Evolutionary conservation across 2,113 vertebrate genomes (phyloP).

Genomic region (Bufo bufo): DNA sequence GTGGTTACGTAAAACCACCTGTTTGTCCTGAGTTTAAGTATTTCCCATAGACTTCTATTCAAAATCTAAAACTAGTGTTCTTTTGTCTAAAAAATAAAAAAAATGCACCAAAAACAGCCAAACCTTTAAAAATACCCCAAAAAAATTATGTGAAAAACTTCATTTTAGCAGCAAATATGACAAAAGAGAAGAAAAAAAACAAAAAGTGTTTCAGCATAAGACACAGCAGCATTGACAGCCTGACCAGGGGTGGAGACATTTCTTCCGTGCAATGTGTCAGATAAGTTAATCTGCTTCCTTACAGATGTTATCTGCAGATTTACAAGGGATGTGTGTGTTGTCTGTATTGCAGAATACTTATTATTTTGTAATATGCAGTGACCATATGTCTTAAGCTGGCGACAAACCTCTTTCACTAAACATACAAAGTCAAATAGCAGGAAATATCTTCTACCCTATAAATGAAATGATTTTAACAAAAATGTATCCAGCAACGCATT

Average conservation of each 20-base stretch:
- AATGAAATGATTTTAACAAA: neutral
- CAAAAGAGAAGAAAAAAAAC: neutral
- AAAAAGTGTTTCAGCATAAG: neutral
- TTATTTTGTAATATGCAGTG: conserved; percentile 32
- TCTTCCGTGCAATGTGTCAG: conserved; percentile 29
- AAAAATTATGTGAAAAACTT: too few species aligned
- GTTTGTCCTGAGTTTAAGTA: too few species aligned
- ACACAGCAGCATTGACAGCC: neutral
- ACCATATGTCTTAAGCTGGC: neutral
- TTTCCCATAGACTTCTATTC: too few species aligned
- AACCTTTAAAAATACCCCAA: too few species aligned
- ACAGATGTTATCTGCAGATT: conserved; percentile 32
- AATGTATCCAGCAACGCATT: neutral
- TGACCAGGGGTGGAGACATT: neutral
- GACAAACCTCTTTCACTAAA: neutral
- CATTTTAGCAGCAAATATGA: neutral
- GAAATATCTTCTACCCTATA: neutral
- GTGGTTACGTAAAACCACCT: too few species aligned
- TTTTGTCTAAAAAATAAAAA: too few species aligned
- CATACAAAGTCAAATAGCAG: neutral
- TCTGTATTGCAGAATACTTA: conserved; percentile 30
- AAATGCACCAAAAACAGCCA: too few species aligned
- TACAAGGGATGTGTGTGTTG: conserved; percentile 32
- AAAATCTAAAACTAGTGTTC: too few species aligned
- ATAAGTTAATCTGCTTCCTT: conserved; percentile 48